These are phyloP conservation scores for Atrichornis clamosus DNA, from an alignment of 2,113 vertebrate genomes.

Conservation along the genomic window DNA sequence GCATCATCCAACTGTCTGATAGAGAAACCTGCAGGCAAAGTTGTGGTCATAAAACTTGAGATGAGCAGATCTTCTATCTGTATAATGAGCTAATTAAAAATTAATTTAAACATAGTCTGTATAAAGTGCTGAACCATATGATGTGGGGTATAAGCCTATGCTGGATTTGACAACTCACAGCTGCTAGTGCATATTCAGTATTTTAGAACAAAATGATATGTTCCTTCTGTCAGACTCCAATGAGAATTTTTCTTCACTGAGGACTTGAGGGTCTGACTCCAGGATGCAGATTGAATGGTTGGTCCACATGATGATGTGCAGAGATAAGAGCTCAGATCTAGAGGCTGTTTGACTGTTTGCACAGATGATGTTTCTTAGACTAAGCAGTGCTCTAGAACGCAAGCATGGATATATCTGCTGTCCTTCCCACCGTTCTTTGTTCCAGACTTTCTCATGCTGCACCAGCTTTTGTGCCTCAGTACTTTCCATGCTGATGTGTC, in stretches of 20 bases:
- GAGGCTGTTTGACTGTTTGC: background rate
- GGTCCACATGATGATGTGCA: background rate
- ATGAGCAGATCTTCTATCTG: slow-evolving; percentile 55
- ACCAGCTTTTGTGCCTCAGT: background rate
- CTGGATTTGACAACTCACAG: slow-evolving; percentile 40
- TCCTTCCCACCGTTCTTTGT: background rate
- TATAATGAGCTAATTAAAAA: slow-evolving; percentile 66
- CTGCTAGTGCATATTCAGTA: slow-evolving; percentile 33
- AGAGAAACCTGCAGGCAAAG: slow-evolving; percentile 46
- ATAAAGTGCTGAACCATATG: slow-evolving; percentile 42
- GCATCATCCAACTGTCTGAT: slow-evolving; percentile 37
- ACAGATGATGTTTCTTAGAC: background rate
- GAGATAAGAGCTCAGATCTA: background rate
- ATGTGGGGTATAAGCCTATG: slow-evolving; percentile 32
- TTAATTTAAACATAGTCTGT: slow-evolving; percentile 54
- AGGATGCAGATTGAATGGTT: background rate
- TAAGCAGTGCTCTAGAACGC: background rate
- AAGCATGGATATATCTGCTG: background rate
- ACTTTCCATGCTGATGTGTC: background rate
- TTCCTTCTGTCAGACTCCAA: background rate
- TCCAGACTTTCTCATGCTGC: background rate
- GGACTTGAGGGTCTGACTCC: background rate
- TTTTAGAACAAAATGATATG: background rate
- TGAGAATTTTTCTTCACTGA: background rate
- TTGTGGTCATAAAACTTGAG: slow-evolving; percentile 37